Evolutionary conservation across 92 coral and sea anemone species (phyloP).

Genomic region (Galaxea fascicularis): DNA sequence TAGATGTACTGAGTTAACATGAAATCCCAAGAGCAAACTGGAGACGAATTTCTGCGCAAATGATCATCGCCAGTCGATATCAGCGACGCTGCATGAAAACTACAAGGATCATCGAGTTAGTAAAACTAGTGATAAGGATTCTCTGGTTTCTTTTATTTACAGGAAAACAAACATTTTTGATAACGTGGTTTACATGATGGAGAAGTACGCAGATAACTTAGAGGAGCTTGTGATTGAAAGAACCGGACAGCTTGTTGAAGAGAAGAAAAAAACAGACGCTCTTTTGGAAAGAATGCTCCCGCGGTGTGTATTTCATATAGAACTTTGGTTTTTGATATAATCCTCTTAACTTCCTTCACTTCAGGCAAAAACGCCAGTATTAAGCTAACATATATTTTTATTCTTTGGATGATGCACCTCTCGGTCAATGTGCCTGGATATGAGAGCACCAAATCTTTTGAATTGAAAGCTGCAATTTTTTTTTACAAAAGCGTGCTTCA

Average conservation of each 20-base stretch:
- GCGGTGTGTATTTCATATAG: slow-evolving; percentile 50
- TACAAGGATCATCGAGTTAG: not conserved
- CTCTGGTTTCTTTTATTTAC: not conserved
- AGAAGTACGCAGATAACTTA: slow-evolving; percentile 95
- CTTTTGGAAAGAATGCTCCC: slow-evolving; percentile 97
- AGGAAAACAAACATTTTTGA: slow-evolving; percentile 99
- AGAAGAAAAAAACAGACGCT: slow-evolving; percentile 96
- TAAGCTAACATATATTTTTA: too few species aligned
- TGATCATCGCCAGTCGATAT: too few species aligned
- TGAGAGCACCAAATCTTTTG: too few species aligned
- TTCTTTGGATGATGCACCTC: too few species aligned
- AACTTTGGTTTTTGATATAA: not conserved
- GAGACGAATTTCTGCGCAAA: too few species aligned
- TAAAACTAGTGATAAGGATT: not conserved
- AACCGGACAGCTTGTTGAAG: slow-evolving; percentile 94
- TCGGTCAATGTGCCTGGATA: too few species aligned
- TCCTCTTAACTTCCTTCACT: not conserved
- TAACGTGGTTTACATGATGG: slow-evolving; percentile 99
- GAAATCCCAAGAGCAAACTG: too few species aligned
- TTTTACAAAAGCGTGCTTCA: too few species aligned
- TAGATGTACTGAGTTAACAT: too few species aligned
- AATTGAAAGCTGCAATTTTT: too few species aligned
- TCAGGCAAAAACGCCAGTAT: not conserved
- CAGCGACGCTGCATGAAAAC: too few species aligned
- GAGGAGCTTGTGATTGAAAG: slow-evolving; percentile 95